Conservation (phyloP, 2,888 invertebrate genomes). For the Eutolmus rufibarbis region DNA sequence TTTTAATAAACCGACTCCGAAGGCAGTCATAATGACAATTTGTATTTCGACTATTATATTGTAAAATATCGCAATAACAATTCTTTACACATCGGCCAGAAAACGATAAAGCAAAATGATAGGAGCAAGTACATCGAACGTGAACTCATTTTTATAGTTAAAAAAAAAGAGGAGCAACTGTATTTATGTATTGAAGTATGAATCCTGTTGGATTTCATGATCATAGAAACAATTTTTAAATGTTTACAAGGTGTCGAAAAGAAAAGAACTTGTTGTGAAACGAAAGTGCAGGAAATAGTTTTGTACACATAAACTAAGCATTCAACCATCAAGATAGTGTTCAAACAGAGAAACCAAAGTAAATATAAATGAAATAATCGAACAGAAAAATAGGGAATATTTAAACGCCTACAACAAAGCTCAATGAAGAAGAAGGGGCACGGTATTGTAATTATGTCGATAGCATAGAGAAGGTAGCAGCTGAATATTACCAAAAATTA, state of each 20-base stretch:
- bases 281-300: constrained; percentile 9
- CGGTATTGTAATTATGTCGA: not conserved
- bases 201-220: not conserved
- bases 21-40: too few relatives aligned
- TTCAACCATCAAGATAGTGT: constrained; percentile 18
- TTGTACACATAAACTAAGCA: constrained; percentile 2
- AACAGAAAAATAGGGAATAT: not conserved
- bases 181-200: not conserved
- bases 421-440: not conserved
- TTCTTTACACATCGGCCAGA: not conserved
- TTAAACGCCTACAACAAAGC: not conserved
- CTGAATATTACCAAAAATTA: constrained; percentile 3
- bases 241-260: not conserved
- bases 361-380: not conserved
- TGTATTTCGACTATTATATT: too few relatives aligned
- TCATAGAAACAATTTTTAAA: not conserved
- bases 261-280: not conserved
- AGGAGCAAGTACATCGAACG: not conserved
- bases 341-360: not conserved
- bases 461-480: constrained; percentile 34
- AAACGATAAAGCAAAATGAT: not conserved
- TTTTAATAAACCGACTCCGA: too few relatives aligned
- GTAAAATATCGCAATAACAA: not conserved
- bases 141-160: not conserved
- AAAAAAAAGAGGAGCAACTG: not conserved